Evolutionary conservation across 2,797 vertebrate genomes (phyloP).

Genomic region (Chelon labrosus): DNA sequence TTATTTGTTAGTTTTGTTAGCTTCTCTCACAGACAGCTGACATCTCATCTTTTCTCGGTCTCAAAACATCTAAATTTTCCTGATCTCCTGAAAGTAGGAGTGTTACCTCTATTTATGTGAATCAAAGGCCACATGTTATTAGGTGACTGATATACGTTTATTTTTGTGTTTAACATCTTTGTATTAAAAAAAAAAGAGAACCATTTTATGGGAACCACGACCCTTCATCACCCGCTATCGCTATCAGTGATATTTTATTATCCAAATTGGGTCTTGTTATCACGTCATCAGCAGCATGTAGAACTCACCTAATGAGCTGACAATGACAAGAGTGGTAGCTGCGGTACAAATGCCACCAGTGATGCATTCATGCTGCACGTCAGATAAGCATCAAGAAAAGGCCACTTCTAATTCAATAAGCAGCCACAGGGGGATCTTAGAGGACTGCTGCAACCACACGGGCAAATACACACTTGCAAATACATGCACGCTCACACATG

Average conservation of each 20-base stretch:
- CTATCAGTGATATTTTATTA: constrained; percentile 16
- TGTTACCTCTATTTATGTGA: background rate
- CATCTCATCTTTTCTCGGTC: constrained; percentile 2
- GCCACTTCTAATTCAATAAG: constrained; percentile 57
- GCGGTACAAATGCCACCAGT: constrained; percentile 36
- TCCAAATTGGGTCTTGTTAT: background rate
- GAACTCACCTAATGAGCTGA: constrained; percentile 25
- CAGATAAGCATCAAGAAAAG: constrained; percentile 45
- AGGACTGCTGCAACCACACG: constrained; percentile 29
- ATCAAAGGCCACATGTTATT: background rate
- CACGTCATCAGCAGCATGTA: constrained; percentile 11
- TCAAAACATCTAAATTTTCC: background rate
- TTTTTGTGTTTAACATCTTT: background rate
- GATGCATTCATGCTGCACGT: constrained; percentile 42
- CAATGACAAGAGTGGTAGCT: constrained; percentile 28
- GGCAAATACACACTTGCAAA: constrained; percentile 53
- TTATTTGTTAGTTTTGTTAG: background rate
- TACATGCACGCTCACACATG: constrained; percentile 36
- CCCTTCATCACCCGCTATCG: background rate
- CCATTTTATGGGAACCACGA: background rate
- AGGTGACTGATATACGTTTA: background rate
- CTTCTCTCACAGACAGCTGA: background rate
- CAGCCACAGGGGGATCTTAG: constrained; percentile 40
- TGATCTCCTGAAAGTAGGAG: background rate
- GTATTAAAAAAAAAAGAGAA: background rate